Evolutionary conservation across 2,888 invertebrate genomes (phyloP).

Genomic region (Tetanocera ferruginea): DNA sequence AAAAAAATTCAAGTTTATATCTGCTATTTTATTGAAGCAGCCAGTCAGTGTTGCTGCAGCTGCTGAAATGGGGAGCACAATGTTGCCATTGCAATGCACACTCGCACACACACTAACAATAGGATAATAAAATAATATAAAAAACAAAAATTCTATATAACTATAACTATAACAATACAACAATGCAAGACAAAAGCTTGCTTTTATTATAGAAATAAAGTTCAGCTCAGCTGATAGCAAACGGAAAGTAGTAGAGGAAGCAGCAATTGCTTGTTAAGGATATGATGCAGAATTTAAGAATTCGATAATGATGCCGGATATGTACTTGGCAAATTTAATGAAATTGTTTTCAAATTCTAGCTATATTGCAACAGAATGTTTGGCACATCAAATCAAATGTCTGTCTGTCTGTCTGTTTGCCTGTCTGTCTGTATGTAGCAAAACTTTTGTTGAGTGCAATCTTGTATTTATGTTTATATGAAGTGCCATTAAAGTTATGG

Average conservation of each 20-base stretch:
- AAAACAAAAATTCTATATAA: neutral
- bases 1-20: slow-evolving; percentile 30
- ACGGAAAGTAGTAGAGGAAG: slow-evolving; percentile 6
- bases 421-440: neutral
- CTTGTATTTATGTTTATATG: neutral
- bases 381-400: no score
- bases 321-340: slow-evolving; percentile 29
- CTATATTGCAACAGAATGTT: neutral
- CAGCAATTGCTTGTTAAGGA: slow-evolving; percentile 25
- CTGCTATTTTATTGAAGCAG: neutral
- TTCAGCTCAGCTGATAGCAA: neutral
- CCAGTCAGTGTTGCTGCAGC: neutral
- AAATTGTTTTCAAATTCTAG: slow-evolving; percentile 19
- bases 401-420: no score
- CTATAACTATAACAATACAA: neutral
- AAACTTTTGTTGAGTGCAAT: neutral
- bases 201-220: neutral
- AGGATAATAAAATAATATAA: neutral
- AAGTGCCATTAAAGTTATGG: no score
- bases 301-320: slow-evolving; percentile 22
- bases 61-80: slow-evolving; percentile 14
- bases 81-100: neutral
- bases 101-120: neutral
- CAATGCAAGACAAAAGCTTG: neutral
- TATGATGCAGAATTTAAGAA: slow-evolving; percentile 29